These are phyloP conservation scores for Tyria jacobaeae DNA, from an alignment of 2,888 invertebrate species.

Conservation along the genomic window DNA sequence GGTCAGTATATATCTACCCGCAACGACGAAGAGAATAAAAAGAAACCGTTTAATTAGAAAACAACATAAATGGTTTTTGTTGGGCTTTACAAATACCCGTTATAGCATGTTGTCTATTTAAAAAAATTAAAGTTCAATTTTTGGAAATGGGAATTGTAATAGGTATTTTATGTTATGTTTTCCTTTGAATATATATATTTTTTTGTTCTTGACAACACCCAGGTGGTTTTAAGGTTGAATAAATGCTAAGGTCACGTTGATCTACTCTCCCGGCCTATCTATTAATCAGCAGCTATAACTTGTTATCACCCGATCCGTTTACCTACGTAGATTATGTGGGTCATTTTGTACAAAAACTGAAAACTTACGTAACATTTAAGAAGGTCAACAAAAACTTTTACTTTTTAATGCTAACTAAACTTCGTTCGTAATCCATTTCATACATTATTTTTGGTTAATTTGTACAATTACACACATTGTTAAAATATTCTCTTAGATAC, in stretches of 20 bases:
- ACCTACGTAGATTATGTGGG: not conserved
- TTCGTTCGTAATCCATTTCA: not conserved
- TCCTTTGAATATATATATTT: no score
- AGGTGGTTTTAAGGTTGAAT: not conserved
- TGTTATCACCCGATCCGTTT: not conserved
- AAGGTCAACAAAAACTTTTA: not conserved
- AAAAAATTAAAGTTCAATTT: no score
- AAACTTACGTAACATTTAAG: not conserved
- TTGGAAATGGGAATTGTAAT: no score
- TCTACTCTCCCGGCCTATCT: not conserved
- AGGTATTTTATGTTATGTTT: no score
- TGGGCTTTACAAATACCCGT: no score
- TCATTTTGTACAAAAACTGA: not conserved
- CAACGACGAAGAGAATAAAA: no score
- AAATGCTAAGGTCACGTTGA: not conserved
- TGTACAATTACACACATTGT: not conserved
- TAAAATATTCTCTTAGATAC: not conserved
- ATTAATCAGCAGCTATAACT: not conserved
- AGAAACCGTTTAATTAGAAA: no score
- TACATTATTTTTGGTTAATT: not conserved
- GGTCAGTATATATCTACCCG: no score
- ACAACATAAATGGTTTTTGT: no score
- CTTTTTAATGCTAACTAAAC: not conserved
- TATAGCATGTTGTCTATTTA: no score
- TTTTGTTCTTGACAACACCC: no score